Evolutionary conservation across 2,797 vertebrate species (phyloP), one percentile per base, ranked within the genome.

Genomic region (Pelobates cultripes): DNA sequence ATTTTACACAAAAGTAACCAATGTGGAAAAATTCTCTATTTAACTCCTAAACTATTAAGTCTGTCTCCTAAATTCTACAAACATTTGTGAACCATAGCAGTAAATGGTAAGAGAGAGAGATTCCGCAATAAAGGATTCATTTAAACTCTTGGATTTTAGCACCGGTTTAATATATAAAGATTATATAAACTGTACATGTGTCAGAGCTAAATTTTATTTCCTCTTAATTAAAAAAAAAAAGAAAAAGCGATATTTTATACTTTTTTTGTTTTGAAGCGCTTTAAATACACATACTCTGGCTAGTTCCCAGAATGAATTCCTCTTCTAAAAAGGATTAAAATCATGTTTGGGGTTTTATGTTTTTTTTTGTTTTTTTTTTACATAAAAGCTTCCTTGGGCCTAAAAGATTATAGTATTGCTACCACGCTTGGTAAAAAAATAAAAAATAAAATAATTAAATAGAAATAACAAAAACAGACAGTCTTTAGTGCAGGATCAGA

Each of bases 151-250:
- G 5, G 88, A 89, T 14, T 86, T 87, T 72, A 86, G 79, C 89
- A 90, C 84, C 87, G 86, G 88, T 92, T 91, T 92, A 92, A 88
- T 93, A 89, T 84, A 91, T 79, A 91, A 91, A 92, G 88, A 85
- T 90, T 88, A 92, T 84, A 87, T 89, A 84, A 90, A 90, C 86
- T 91, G 86, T 88, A 93, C 88, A 90, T 90, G 92, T 8, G 47
- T 87, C 88, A 90, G 87, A 28, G 43, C 13, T 61, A 43, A 51
- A 7, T 55, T 43, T 55, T 67, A n/a, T 63, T 28, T 28, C 28
- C 28, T 44, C 70, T 77, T 64, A 75, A 79, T 57, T 79, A 70
- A 79, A 53, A 84, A 84, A 64, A 64, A 55, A 47, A 47, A 28
- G 40, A 64, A 84, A 84, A 42, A 55, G 82, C n/a, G 73, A 78